Evolutionary conservation across 2,888 invertebrate species (phyloP).

Genomic region (Conops quadrifasciatus): DNA sequence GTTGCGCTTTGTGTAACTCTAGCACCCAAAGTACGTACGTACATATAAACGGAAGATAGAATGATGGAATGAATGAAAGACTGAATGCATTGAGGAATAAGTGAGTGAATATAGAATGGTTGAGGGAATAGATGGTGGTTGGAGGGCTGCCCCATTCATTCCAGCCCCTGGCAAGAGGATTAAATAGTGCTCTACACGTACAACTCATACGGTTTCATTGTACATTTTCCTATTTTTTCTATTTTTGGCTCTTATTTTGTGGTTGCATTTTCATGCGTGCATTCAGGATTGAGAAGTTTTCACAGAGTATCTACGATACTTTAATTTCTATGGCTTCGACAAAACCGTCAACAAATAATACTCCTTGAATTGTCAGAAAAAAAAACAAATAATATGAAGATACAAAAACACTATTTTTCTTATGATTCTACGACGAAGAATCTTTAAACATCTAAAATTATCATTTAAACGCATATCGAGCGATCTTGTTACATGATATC

Average conservation of each 20-base stretch:
- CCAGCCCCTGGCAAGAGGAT: background rate
- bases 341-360: slow-evolving; percentile 27
- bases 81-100: background rate
- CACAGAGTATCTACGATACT: slow-evolving; percentile 14
- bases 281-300: background rate
- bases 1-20: slow-evolving; percentile 21
- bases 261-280: background rate
- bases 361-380: slow-evolving; percentile 15
- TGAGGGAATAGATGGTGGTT: too few relatives aligned
- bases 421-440: too few relatives aligned
- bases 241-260: background rate
- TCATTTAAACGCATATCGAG: too few relatives aligned
- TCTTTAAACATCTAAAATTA: too few relatives aligned
- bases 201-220: slow-evolving; percentile 1
- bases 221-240: background rate
- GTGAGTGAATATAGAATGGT: too few relatives aligned
- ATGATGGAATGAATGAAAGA: slow-evolving; percentile 2
- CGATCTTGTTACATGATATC: too few relatives aligned
- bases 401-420: too few relatives aligned
- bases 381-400: too few relatives aligned
- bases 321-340: slow-evolving; percentile 56
- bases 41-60: background rate
- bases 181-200: slow-evolving; percentile 10
- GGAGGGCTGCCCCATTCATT: too few relatives aligned
- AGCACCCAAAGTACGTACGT: background rate